Conservation (phyloP, 2,797 vertebrate genomes). For the Melanotaenia boesemani region DNA sequence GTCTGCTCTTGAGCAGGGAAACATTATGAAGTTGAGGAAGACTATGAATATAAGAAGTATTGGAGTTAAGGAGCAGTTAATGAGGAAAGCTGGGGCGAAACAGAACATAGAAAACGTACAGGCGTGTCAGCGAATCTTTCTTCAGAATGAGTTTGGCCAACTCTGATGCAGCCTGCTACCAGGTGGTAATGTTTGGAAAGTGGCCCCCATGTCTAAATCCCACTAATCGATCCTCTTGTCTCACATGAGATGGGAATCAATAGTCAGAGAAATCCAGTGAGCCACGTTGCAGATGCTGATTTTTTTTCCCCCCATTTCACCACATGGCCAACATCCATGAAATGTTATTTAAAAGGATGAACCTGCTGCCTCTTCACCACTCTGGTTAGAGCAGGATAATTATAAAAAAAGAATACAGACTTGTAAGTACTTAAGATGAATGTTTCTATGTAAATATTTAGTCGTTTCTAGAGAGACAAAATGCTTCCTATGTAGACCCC, state of each 20-base stretch:
- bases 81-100: conserved; percentile 24
- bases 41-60: conserved; percentile 24
- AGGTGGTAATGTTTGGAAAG: conserved; percentile 53
- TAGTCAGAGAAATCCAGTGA: conserved; percentile 82
- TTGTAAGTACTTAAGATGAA: neutral
- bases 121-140: conserved; percentile 37
- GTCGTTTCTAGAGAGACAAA: neutral
- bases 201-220: conserved; percentile 80
- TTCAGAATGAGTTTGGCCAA: conserved; percentile 35
- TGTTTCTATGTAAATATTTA: neutral
- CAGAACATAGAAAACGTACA: conserved; percentile 32
- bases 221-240: conserved; percentile 77
- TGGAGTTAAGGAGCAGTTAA: conserved; percentile 25
- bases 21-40: conserved; percentile 20
- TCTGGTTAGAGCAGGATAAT: conserved; percentile 28
- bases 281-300: conserved; percentile 74
- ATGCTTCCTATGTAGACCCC: neutral
- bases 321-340: conserved; percentile 78
- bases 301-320: conserved; percentile 71
- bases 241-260: conserved; percentile 81
- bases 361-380: conserved; percentile 23
- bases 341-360: conserved; percentile 75
- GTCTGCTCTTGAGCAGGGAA: conserved; percentile 27
- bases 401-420: conserved; percentile 16
- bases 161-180: conserved; percentile 44